Evolutionary conservation across 2,797 vertebrate species (phyloP).

Genomic region (Selene dorsalis): DNA sequence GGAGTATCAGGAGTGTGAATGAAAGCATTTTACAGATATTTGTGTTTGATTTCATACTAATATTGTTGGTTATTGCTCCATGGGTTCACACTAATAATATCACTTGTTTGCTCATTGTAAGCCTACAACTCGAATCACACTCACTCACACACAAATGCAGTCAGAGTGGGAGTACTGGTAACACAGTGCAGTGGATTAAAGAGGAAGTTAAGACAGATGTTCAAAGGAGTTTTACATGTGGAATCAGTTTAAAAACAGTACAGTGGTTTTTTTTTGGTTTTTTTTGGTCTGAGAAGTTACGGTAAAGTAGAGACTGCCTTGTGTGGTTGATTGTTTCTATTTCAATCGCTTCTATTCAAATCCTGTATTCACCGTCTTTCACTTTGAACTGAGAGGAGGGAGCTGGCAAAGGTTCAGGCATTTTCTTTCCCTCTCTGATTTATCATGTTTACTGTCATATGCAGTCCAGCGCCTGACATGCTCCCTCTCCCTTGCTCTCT

Average conservation of each 20-base stretch:
- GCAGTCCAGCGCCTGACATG: conserved; percentile 22
- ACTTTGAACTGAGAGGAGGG: background rate
- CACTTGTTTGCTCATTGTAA: conserved; percentile 25
- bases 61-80: conserved; percentile 2
- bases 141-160: conserved; percentile 13
- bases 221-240: conserved; percentile 30
- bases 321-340: background rate
- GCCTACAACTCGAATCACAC: background rate
- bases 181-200: conserved; percentile 18
- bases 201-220: conserved; percentile 49
- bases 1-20: background rate
- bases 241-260: conserved; percentile 20
- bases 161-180: conserved; percentile 1
- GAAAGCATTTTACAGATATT: background rate
- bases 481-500: conserved; percentile 20
- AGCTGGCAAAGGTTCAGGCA: background rate
- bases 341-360: conserved; percentile 6
- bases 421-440: conserved; percentile 30
- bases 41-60: conserved; percentile 12
- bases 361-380: background rate
- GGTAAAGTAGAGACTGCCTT: background rate
- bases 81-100: background rate
- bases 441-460: conserved; percentile 41
- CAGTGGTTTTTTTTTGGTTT: background rate
- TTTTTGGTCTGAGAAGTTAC: background rate